Conservation (phyloP, 1,140 invertebrate genomes). For the Drosophila athabasca region DNA sequence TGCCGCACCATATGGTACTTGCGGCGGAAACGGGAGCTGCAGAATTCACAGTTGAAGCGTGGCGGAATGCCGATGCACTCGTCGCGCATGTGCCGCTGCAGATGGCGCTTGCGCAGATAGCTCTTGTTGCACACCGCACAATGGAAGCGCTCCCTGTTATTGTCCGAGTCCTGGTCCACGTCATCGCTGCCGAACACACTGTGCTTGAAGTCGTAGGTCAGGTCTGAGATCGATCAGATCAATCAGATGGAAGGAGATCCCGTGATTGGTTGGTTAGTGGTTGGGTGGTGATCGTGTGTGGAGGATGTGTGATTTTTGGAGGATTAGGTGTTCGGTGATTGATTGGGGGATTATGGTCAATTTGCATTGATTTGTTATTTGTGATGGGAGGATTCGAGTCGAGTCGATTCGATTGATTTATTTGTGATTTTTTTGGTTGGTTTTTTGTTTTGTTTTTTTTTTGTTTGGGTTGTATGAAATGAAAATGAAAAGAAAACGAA, state of each 20-base stretch:
- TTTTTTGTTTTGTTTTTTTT: constrained; percentile 25
- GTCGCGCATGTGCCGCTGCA: constrained; percentile 87
- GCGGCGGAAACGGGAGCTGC: constrained; percentile 85
- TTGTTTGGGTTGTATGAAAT: constrained; percentile 62
- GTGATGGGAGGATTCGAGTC: constrained; percentile 32
- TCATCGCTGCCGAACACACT: constrained; percentile 60
- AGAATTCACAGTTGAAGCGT: constrained; percentile 87
- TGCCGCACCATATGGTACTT: constrained; percentile 87
- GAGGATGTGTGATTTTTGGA: constrained; percentile 17
- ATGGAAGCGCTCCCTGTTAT: constrained; percentile 83
- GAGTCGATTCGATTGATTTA: constrained; percentile 33
- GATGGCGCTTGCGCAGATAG: constrained; percentile 88
- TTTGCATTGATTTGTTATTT: constrained; percentile 27
- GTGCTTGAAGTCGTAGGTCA: constrained; percentile 62
- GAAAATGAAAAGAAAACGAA: constrained; percentile 83
- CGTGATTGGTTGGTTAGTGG: constrained; percentile 5
- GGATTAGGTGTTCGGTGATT: constrained; percentile 4
- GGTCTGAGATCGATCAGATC: constrained; percentile 41
- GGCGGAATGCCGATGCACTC: constrained; percentile 88
- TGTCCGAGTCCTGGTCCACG: constrained; percentile 26
- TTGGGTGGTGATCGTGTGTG: constrained; percentile 18
- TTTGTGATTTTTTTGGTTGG: constrained; percentile 29
- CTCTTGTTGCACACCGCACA: constrained; percentile 87
- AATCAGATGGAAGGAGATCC: constrained; percentile 27
- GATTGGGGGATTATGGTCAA: constrained; percentile 30